These are phyloP conservation scores for Pseudomyrmex flavicornis DNA, from an alignment of 1,140 invertebrate genomes.

Conservation along the genomic window DNA sequence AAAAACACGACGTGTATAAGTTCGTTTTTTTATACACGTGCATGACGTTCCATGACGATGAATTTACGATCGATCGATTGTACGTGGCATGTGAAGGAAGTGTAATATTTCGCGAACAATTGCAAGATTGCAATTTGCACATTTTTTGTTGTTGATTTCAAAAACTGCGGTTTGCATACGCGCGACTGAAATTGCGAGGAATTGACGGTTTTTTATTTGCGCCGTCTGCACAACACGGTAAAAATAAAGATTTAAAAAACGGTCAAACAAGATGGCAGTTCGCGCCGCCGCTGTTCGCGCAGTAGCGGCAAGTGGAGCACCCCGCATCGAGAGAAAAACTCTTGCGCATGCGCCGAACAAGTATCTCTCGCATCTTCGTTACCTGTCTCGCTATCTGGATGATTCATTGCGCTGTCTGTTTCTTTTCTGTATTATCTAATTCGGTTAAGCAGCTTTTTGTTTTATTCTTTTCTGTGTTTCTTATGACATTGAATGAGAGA, in stretches of 20 bases:
- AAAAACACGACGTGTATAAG: neutral
- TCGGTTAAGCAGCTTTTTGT: too few species aligned
- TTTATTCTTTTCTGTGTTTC: too few species aligned
- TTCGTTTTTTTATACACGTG: neutral
- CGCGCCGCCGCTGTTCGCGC: conserved; percentile 57
- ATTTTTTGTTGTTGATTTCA: neutral
- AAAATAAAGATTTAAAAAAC: conserved; percentile 66
- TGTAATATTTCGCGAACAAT: neutral
- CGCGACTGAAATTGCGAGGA: neutral
- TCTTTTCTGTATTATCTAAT: too few species aligned
- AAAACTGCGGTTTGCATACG: conserved; percentile 14
- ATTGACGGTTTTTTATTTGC: neutral
- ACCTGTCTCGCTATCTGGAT: too few species aligned
- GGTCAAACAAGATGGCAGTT: conserved; percentile 62
- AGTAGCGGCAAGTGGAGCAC: neutral
- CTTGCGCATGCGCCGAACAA: neutral
- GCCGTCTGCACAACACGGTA: neutral
- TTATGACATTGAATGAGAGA: too few species aligned
- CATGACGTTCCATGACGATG: neutral
- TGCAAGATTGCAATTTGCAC: too few species aligned
- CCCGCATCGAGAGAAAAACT: neutral
- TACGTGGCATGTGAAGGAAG: neutral
- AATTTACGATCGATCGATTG: conserved; percentile 25
- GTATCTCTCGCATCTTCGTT: neutral
- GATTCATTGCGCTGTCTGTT: too few species aligned